Percentiles rank a stretch among this genome's conserved stretches.
phyloP scores from a whole-genome alignment of 2,797 vertebrate genomes.

The Eospalax fontanierii region DNA sequence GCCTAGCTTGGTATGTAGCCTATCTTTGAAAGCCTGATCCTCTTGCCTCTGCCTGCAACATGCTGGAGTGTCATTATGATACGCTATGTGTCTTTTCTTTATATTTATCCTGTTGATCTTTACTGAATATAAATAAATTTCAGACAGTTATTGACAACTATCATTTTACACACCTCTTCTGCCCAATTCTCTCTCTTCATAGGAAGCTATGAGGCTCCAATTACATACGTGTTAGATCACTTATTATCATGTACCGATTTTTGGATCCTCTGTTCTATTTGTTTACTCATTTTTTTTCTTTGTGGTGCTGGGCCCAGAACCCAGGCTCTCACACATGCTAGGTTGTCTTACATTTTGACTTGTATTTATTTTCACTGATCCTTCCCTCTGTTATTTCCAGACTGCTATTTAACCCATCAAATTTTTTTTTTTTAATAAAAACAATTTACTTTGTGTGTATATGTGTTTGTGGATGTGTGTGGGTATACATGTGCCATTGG shows the following conservation, averaged over 20 bases:
- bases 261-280: background rate
- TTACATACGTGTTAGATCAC: background rate
- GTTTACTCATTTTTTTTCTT: background rate
- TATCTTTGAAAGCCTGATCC: background rate
- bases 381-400: background rate
- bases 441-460: background rate
- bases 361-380: background rate
- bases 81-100: background rate
- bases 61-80: background rate
- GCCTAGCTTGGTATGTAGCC: background rate
- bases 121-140: background rate
- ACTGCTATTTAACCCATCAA: background rate
- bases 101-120: background rate
- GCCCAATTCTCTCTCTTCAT: background rate
- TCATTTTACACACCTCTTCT: background rate
- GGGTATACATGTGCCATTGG: background rate
- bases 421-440: background rate
- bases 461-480: background rate
- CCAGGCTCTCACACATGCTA: background rate
- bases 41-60: background rate
- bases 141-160: background rate
- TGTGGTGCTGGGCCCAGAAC: background rate
- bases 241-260: background rate
- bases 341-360: background rate
- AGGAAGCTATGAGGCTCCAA: background rate